Conservation (phyloP, 2,797 vertebrate species). For the Pangasius djambal region DNA sequence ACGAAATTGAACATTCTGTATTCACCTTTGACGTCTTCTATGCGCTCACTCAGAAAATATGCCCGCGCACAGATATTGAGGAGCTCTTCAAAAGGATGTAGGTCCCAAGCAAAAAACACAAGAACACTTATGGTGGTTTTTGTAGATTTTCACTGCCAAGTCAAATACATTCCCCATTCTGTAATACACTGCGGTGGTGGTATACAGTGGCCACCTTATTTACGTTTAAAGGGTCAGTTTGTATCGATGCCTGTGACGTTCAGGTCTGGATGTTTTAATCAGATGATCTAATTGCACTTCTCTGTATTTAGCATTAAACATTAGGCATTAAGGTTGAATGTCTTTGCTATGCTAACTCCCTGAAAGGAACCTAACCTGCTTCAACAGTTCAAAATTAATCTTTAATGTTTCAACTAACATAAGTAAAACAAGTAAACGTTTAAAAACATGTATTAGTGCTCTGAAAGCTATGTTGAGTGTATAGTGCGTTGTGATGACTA, state of each 20-base stretch:
- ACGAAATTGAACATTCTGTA: conserved; percentile 91
- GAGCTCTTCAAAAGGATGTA: conserved; percentile 98
- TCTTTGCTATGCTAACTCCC: conserved; percentile 88
- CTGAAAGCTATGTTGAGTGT: conserved; percentile 9
- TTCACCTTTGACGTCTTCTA: conserved; percentile 99
- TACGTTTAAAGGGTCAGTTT: neutral
- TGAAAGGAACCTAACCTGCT: conserved; percentile 85
- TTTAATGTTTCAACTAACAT: conserved; percentile 76
- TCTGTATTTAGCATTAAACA: conserved; percentile 16
- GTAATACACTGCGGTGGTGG: conserved; percentile 10
- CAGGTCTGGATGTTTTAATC: neutral
- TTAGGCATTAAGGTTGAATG: conserved; percentile 62
- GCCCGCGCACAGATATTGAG: conserved; percentile 97
- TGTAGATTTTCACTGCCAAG: conserved; percentile 10
- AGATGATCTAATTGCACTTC: neutral
- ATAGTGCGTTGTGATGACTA: conserved; percentile 63
- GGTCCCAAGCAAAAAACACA: conserved; percentile 63
- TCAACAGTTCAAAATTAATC: conserved; percentile 80
- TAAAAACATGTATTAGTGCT: conserved; percentile 45
- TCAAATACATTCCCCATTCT: neutral
- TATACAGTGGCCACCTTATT: neutral
- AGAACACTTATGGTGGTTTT: conserved; percentile 5
- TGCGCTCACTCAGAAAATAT: conserved; percentile 97
- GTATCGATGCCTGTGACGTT: neutral
- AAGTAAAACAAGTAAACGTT: conserved; percentile 46